These are phyloP conservation scores for Parauchenoglanis punctatus DNA, from an alignment of 2,797 vertebrate genomes.

Conservation along the genomic window DNA sequence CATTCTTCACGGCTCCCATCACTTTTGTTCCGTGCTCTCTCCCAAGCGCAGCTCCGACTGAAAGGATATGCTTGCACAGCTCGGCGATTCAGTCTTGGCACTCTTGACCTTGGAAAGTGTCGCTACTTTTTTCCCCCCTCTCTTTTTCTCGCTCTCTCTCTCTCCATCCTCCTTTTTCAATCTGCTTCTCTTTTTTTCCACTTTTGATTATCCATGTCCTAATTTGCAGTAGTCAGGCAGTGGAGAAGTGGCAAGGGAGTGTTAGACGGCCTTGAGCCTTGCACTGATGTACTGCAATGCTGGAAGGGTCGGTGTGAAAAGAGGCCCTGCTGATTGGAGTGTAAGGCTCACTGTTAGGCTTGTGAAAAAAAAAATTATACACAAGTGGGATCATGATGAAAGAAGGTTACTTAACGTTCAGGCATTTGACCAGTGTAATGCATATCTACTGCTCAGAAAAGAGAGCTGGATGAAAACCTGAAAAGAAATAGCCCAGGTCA, in stretches of 20 bases:
- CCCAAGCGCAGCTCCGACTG: constrained; percentile 26
- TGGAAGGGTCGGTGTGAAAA: constrained; percentile 21
- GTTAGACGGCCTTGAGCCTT: constrained; percentile 27
- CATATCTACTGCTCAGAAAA: constrained; percentile 7
- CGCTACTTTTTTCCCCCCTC: constrained; percentile 44
- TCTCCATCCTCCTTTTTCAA: neutral
- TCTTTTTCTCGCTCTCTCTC: constrained; percentile 25
- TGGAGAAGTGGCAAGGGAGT: constrained; percentile 25
- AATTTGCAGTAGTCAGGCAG: constrained; percentile 68
- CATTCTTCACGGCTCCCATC: neutral
- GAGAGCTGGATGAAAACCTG: constrained; percentile 4
- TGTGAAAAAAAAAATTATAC: constrained; percentile 43
- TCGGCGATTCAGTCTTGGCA: constrained; percentile 49
- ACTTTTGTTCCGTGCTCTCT: neutral
- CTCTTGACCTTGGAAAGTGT: constrained; percentile 69
- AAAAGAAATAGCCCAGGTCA: constrained; percentile 22
- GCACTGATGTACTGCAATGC: constrained; percentile 33
- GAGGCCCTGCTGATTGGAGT: constrained; percentile 41
- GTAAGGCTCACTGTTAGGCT: constrained; percentile 43
- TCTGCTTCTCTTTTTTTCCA: constrained; percentile 36
- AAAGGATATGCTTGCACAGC: constrained; percentile 58
- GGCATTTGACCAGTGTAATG: constrained; percentile 33
- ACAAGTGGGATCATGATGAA: constrained; percentile 22
- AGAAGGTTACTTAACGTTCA: constrained; percentile 33
- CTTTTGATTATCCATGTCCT: constrained; percentile 63